Evolutionary conservation across 2,113 vertebrate genomes (phyloP).

Genomic region (Nycticebus coucang): DNA sequence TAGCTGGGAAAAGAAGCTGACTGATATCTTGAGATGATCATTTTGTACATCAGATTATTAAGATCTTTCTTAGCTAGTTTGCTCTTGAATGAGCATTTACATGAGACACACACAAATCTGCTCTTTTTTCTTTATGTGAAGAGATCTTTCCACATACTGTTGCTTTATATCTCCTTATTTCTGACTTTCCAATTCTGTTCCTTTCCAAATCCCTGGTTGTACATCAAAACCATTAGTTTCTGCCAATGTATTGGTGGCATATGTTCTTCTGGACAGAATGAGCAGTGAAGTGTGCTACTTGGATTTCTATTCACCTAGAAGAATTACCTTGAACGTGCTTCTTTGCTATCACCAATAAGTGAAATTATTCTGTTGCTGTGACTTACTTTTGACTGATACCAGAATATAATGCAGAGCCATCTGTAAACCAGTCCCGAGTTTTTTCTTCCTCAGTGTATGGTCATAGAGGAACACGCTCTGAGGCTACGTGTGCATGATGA

Average conservation of each 20-base stretch:
- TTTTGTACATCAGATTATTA: neutral
- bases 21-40: neutral
- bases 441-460: neutral
- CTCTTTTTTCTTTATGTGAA: neutral
- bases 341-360: neutral
- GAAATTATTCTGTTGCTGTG: neutral
- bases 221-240: neutral
- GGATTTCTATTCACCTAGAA: neutral
- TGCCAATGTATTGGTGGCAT: neutral
- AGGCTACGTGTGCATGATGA: neutral
- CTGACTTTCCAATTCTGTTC: neutral
- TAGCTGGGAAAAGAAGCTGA: neutral
- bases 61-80: neutral
- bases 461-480: neutral
- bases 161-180: neutral
- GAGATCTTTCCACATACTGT: neutral
- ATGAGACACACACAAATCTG: neutral
- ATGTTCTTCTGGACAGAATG: neutral
- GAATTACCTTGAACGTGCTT: neutral
- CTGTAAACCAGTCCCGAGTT: neutral
- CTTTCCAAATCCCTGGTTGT: neutral
- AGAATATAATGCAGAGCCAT: neutral
- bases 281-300: neutral
- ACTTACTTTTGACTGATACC: neutral
- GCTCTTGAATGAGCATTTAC: neutral